Base-by-base conservation (phyloP, 2,888 invertebrate species). In the Athetis lepigone region DNA sequence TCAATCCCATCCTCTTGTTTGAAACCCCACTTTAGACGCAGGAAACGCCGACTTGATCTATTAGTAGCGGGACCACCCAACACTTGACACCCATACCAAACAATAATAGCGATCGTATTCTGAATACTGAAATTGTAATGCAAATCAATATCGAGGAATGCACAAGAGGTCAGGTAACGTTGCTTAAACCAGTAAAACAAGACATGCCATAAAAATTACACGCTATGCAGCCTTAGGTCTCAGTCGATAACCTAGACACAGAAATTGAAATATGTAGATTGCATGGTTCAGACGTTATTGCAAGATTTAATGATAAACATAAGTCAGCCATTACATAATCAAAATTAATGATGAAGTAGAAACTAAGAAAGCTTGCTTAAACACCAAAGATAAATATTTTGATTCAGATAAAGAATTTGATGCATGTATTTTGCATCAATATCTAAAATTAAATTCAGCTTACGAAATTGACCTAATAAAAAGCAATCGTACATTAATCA, bases 221-320 rank as follows among this genome's bases (percentile, higher is more conserved):
- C 39, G 42, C 49, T 68, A 66, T 50, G 64, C 57, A 66, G 59
- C 49, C 60, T 71, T 75, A 75, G 61, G 61, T 64, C 56, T 56
- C 9, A 33, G 63, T 69, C 43, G 78, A 58, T 79, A 61, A 70
- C 78, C 77, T 79, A 79, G 78, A 79, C 80, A 79, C n/a, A 76
- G 59, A 56, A 75, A 75, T 65, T 68, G 11, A 62, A 61, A 18
- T 60, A 27, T 59, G 36, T 21, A 9, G 13, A 62, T 50, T 55
- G 46, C 50, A 42, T 59, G 16, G 51, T 29, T 33, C 18, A 29
- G 36, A 54, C n/a, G 8, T 45, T 25, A 43, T n/a, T 29, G 56
- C 45, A 64, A 70, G 5, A 63, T 71, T 49, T 49, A 13, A 54
- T 18, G 13, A 40, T 42, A 52, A 13, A 42, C 16, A 37, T 5